Evolutionary conservation across 1,140 invertebrate species (phyloP).

Genomic region (Papilio helenus): DNA sequence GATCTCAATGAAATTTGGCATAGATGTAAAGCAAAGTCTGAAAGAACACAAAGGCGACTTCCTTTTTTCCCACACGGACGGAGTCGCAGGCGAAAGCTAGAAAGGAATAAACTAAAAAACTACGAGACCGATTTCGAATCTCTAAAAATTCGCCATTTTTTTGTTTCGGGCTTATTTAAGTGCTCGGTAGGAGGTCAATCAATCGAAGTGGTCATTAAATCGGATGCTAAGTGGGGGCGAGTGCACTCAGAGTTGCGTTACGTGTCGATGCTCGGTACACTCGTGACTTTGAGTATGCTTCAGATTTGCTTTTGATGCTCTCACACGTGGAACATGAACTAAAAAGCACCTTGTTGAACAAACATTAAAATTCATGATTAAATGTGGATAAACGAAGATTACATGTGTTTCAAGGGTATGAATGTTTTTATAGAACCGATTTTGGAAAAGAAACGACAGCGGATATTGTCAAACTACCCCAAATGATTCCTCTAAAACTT

Average conservation of each 20-base stretch:
- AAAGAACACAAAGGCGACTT: no score
- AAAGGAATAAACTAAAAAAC: no score
- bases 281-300: not conserved
- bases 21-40: no score
- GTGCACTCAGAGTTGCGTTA: conserved; percentile 9
- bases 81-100: no score
- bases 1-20: no score
- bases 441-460: no score
- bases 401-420: no score
- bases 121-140: not conserved
- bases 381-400: not conserved
- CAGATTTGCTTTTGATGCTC: conserved; percentile 19
- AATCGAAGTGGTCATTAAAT: conserved; percentile 25
- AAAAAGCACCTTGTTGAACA: not conserved
- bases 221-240: not conserved
- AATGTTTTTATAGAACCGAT: no score
- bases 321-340: not conserved
- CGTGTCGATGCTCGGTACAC: not conserved
- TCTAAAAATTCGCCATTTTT: not conserved
- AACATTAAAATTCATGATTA: not conserved
- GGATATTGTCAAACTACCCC: no score
- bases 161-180: not conserved
- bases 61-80: no score
- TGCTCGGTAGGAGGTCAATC: conserved; percentile 8
- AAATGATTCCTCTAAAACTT: not conserved